A percentile compares a stretch with the other conserved stretches of the same genome.
Evolutionary conservation across 2,797 vertebrate species (phyloP).

Genomic region (Emydoidea blandingii): DNA sequence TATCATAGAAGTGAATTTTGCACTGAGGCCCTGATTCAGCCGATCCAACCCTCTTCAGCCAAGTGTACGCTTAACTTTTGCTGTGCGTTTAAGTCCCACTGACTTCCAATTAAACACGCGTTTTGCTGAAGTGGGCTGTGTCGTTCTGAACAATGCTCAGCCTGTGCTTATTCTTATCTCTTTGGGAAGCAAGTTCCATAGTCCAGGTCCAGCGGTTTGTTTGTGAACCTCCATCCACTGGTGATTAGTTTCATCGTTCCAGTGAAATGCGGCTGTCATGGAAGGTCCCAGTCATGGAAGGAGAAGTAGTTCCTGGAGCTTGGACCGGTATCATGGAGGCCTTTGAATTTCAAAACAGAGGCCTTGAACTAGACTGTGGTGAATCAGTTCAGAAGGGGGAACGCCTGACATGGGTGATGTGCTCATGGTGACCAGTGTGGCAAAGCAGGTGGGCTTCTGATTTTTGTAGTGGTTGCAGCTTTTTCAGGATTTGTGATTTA

Average conservation of each 20-base stretch:
- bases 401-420: not conserved
- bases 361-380: accelerated
- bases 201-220: not conserved
- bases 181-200: not conserved
- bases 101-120: not conserved
- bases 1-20: accelerated
- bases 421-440: accelerated
- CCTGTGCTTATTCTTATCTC: not conserved
- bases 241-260: no score
- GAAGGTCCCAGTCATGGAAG: accelerated
- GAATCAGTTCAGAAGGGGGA: accelerated
- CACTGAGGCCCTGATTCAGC: not conserved
- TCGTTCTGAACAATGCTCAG: accelerated
- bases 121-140: accelerated
- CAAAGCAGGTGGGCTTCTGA: accelerated
- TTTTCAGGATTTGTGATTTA: not conserved
- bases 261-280: not conserved
- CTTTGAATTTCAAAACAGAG: not conserved
- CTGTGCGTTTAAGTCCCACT: accelerated
- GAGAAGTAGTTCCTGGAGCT: not conserved
- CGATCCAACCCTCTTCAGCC: accelerated
- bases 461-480: not conserved
- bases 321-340: not conserved
- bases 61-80: accelerated
- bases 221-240: not conserved